phyloP scores from a whole-genome alignment of 2,888 invertebrate genomes.

The Spatulosminthurus flaviceps region DNA sequence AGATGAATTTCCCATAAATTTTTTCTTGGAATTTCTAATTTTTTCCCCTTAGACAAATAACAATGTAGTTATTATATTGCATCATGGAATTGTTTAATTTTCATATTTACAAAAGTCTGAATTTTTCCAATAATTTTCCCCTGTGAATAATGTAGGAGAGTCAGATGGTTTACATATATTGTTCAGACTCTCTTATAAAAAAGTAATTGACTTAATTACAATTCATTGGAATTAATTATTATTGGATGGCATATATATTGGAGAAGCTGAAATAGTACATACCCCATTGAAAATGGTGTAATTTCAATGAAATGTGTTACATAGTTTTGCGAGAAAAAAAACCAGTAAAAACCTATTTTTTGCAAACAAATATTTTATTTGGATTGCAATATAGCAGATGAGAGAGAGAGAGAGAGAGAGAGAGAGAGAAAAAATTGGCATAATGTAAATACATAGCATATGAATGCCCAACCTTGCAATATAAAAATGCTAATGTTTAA shows the following conservation, averaged over 20 bases:
- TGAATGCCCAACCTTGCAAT: conserved; percentile 7
- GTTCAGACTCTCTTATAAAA: background rate
- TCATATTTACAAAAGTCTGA: background rate
- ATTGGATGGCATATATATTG: background rate
- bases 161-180: background rate
- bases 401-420: too few species aligned
- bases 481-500: too few species aligned
- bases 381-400: too few species aligned
- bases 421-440: background rate
- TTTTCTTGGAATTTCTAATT: too few species aligned
- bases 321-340: background rate
- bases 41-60: too few species aligned
- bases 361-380: conserved; percentile 1
- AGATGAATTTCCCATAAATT: too few species aligned
- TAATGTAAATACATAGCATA: background rate
- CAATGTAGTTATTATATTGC: too few species aligned
- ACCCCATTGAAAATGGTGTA: background rate
- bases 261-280: too few species aligned
- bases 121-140: background rate
- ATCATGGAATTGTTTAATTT: too few species aligned
- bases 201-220: background rate
- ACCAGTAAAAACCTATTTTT: background rate
- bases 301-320: background rate
- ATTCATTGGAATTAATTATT: background rate
- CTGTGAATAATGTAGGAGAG: too few species aligned